These are phyloP conservation scores for Nomada lathburiana DNA, from an alignment of 2,888 invertebrate species.

Conservation along the genomic window DNA sequence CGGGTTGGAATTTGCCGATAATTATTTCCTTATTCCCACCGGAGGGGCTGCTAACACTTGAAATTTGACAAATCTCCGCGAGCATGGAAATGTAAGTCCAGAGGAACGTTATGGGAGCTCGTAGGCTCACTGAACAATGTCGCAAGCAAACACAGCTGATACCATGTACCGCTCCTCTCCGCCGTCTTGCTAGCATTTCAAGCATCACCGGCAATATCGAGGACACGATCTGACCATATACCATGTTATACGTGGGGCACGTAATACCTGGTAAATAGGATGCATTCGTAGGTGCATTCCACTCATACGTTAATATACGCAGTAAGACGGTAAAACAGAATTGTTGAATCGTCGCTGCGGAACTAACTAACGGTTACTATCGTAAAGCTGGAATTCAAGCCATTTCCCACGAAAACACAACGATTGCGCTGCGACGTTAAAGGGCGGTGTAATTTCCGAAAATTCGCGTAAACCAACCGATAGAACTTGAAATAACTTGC, in stretches of 20 bases:
- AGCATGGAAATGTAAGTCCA: neutral
- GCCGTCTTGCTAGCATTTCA: slow-evolving; percentile 57
- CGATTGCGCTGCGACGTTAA: neutral
- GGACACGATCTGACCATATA: slow-evolving; percentile 58
- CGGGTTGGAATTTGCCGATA: neutral
- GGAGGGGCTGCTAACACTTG: neutral
- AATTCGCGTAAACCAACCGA: neutral
- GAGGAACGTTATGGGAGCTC: neutral
- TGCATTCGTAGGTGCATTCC: slow-evolving; percentile 60
- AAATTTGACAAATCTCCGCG: slow-evolving; percentile 1
- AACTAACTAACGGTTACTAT: neutral
- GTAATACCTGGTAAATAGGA: slow-evolving; percentile 53
- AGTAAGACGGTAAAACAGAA: slow-evolving; percentile 58
- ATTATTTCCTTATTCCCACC: neutral
- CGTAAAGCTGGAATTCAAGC: slow-evolving; percentile 35
- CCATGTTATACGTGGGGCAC: slow-evolving; percentile 42
- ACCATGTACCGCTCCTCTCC: slow-evolving; percentile 9
- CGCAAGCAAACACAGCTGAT: slow-evolving; percentile 28
- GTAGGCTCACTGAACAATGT: neutral
- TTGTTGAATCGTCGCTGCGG: slow-evolving; percentile 27
- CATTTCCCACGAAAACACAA: neutral
- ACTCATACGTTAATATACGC: slow-evolving; percentile 57
- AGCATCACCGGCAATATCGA: slow-evolving; percentile 57
- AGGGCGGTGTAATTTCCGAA: neutral
- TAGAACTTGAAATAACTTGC: neutral